A percentile compares a stretch with the other conserved stretches of the same genome.
phyloP scores from a whole-genome alignment of 2,888 invertebrate genomes.

The Brenthis hecate region DNA sequence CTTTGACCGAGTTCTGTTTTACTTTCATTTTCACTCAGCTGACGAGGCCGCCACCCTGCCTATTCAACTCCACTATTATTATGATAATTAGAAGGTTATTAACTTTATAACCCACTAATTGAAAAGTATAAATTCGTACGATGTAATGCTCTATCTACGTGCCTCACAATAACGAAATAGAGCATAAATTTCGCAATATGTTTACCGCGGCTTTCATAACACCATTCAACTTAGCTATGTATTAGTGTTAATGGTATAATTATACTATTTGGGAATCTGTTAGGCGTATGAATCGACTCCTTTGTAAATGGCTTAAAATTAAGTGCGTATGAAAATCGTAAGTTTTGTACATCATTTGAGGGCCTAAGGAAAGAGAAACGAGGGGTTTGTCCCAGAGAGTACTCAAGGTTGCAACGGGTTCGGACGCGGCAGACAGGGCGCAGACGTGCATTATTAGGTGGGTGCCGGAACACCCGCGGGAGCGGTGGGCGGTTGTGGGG shows the following conservation, averaged over 20 bases:
- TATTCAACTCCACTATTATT: conserved; percentile 75
- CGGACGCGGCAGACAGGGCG: conserved; percentile 79
- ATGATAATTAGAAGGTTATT: conserved; percentile 79
- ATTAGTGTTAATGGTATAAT: neutral
- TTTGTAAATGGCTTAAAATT: neutral
- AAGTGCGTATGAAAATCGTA: conserved; percentile 8
- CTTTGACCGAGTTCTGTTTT: conserved; percentile 83
- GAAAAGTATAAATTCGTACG: conserved; percentile 21
- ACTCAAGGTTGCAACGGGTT: conserved; percentile 79
- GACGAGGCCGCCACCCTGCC: conserved; percentile 75
- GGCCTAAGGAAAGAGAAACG: conserved; percentile 49
- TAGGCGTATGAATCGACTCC: too few relatives aligned
- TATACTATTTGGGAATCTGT: neutral
- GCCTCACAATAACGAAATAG: neutral
- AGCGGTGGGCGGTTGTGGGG: conserved; percentile 65
- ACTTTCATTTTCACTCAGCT: conserved; percentile 84
- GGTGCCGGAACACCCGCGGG: conserved; percentile 79
- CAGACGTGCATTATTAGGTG: conserved; percentile 83
- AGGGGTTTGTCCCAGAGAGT: conserved; percentile 62
- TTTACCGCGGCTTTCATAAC: neutral
- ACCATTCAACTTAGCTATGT: too few relatives aligned
- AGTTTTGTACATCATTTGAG: conserved; percentile 26
- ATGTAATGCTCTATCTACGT: conserved; percentile 6
- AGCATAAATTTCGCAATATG: neutral
- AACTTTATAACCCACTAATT: conserved; percentile 51